Evolutionary conservation across 2,888 invertebrate genomes (phyloP).

Genomic region (Labia minor): DNA sequence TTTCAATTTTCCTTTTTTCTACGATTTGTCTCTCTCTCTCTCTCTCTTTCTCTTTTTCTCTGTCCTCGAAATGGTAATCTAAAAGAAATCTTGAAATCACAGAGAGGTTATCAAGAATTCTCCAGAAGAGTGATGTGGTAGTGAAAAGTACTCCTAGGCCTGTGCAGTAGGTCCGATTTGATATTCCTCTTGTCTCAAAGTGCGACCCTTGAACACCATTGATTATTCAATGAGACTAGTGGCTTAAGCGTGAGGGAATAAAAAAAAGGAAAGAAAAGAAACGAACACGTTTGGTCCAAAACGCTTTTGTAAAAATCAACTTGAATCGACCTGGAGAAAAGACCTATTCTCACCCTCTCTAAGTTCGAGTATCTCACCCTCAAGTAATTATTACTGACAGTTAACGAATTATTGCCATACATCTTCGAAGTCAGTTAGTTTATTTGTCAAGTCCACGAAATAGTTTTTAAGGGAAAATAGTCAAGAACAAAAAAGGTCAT

Average conservation of each 20-base stretch:
- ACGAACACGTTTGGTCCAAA: not conserved
- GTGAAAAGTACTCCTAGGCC: not conserved
- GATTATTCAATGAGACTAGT: not conserved
- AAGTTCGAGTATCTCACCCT: too few relatives aligned
- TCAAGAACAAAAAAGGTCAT: not conserved
- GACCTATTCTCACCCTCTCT: not conserved
- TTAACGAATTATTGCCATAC: constrained; percentile 1
- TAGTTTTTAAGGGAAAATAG: too few relatives aligned
- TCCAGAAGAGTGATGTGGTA: not conserved
- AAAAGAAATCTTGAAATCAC: not conserved
- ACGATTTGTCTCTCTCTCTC: too few relatives aligned
- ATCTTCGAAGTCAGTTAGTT: not conserved
- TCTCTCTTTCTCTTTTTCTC: too few relatives aligned
- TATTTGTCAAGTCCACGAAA: constrained; percentile 6
- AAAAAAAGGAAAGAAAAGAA: not conserved
- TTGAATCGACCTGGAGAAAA: not conserved
- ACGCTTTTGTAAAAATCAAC: not conserved
- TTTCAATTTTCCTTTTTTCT: too few relatives aligned
- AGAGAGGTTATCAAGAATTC: not conserved
- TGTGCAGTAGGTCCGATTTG: not conserved
- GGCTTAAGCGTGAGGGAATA: not conserved
- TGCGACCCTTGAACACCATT: constrained; percentile 7
- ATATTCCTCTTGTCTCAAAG: constrained; percentile 5
- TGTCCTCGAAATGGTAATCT: not conserved
- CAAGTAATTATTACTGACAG: constrained; percentile 4